phyloP scores from a whole-genome alignment of 2,888 invertebrate species.

The Aspidiotus destructor region DNA sequence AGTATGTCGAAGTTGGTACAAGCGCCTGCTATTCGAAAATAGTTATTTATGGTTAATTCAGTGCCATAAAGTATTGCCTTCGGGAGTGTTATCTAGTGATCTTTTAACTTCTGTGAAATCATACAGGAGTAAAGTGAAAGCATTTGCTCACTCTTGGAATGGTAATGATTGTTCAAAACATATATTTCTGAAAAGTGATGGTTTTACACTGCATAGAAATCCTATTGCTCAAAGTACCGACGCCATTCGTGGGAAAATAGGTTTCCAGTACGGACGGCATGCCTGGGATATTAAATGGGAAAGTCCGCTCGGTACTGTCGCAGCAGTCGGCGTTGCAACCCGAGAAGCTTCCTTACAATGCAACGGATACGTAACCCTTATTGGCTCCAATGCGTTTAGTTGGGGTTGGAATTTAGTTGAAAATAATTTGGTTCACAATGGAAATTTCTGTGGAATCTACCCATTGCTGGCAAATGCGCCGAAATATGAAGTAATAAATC shows the following conservation, averaged over 20 bases:
- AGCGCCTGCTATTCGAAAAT: constrained; percentile 81
- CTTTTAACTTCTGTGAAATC: constrained; percentile 77
- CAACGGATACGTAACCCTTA: constrained; percentile 86
- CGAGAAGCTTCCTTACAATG: constrained; percentile 88
- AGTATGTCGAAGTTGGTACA: constrained; percentile 89
- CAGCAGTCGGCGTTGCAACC: constrained; percentile 90
- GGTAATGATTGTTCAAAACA: constrained; percentile 94
- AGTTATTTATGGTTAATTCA: constrained; percentile 91
- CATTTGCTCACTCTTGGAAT: constrained; percentile 94
- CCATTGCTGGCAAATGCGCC: constrained; percentile 91
- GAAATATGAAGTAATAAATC: constrained; percentile 53
- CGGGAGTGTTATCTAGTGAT: constrained; percentile 81
- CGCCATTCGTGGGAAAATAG: constrained; percentile 80
- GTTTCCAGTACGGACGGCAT: constrained; percentile 84
- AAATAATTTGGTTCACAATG: constrained; percentile 92
- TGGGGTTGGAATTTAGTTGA: constrained; percentile 99
- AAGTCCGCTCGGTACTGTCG: constrained; percentile 95
- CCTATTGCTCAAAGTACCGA: constrained; percentile 98
- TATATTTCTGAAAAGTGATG: constrained; percentile 91
- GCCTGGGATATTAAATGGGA: constrained; percentile 99
- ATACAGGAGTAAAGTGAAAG: constrained; percentile 85
- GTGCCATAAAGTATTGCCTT: constrained; percentile 74
- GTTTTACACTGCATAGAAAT: constrained; percentile 94
- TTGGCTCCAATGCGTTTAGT: constrained; percentile 92
- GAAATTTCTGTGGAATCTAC: constrained; percentile 87